Conservation (phyloP, 1,140 invertebrate genomes). For the Psilanteris sp. region DNA sequence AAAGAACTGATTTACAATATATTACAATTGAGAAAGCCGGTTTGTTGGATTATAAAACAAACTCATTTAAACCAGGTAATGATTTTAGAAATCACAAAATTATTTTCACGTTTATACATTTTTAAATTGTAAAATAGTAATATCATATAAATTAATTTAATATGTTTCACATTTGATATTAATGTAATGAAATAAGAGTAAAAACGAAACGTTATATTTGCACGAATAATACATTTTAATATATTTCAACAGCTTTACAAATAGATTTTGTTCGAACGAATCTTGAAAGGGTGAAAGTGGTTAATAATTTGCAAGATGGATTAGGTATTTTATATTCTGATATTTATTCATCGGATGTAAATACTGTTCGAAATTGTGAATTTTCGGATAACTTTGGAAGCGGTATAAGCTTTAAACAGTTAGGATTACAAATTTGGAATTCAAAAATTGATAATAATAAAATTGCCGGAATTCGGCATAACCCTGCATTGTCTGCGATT, state of each 20-base stretch:
- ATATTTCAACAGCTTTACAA: constrained; percentile 86
- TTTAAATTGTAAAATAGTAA: too few relatives aligned
- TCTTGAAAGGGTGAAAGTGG: constrained; percentile 89
- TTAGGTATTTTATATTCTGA: constrained; percentile 93
- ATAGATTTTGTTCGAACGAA: constrained; percentile 97
- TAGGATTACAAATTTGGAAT: constrained; percentile 89
- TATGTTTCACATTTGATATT: too few relatives aligned
- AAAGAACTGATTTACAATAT: constrained; percentile 92
- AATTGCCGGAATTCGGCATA: constrained; percentile 93
- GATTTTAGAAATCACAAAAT: too few relatives aligned
- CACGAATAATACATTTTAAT: too few relatives aligned
- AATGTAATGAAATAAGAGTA: too few relatives aligned
- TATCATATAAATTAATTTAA: too few relatives aligned
- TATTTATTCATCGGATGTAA: constrained; percentile 91
- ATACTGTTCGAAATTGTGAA: constrained; percentile 92
- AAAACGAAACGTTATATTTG: too few relatives aligned
- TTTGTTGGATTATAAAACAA: constrained; percentile 94
- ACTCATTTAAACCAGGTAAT: constrained; percentile 88
- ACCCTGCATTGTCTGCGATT: constrained; percentile 90
- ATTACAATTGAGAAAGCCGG: constrained; percentile 95
- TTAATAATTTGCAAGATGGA: constrained; percentile 92
- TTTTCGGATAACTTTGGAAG: constrained; percentile 92
- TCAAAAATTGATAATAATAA: constrained; percentile 91
- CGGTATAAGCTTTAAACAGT: constrained; percentile 92
- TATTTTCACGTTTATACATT: too few relatives aligned